These are phyloP conservation scores for Rhingia campestris DNA, from an alignment of 2,888 invertebrate genomes.

Conservation along the genomic window DNA sequence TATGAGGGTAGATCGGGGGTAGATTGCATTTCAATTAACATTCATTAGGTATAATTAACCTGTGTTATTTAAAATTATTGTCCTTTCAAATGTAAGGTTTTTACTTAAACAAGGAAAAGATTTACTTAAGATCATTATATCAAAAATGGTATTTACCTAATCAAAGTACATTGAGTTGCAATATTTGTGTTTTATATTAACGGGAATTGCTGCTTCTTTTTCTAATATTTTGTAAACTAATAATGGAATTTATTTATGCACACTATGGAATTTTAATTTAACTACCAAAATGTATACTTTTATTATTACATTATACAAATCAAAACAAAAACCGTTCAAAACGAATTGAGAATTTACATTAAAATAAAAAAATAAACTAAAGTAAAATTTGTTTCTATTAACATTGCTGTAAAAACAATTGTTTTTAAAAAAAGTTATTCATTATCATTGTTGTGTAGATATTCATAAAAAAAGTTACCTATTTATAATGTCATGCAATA, in stretches of 20 bases:
- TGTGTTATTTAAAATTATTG: too few relatives aligned
- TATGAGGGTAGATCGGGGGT: too few relatives aligned
- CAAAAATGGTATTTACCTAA: too few relatives aligned
- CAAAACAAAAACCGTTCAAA: neutral
- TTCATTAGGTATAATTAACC: too few relatives aligned
- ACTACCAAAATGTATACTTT: neutral
- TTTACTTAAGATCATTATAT: too few relatives aligned
- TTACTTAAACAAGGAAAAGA: too few relatives aligned
- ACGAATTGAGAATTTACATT: conserved; percentile 7
- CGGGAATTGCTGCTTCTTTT: neutral
- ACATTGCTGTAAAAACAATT: neutral
- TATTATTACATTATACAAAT: conserved; percentile 18
- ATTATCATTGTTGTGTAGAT: conserved; percentile 39
- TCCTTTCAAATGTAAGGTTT: too few relatives aligned
- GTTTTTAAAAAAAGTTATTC: conserved; percentile 13
- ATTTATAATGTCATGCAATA: conserved; percentile 14
- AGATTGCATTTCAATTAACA: too few relatives aligned
- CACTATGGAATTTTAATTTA: conserved; percentile 20
- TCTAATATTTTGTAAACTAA: conserved; percentile 9
- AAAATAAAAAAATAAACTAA: neutral
- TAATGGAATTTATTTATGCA: conserved; percentile 35
- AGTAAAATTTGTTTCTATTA: too few relatives aligned
- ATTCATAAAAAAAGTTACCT: neutral
- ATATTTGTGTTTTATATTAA: neutral
- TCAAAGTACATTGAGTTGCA: too few relatives aligned